These are phyloP conservation scores for Nymphalis urticae DNA, from an alignment of 2,888 invertebrate species.

Conservation along the genomic window DNA sequence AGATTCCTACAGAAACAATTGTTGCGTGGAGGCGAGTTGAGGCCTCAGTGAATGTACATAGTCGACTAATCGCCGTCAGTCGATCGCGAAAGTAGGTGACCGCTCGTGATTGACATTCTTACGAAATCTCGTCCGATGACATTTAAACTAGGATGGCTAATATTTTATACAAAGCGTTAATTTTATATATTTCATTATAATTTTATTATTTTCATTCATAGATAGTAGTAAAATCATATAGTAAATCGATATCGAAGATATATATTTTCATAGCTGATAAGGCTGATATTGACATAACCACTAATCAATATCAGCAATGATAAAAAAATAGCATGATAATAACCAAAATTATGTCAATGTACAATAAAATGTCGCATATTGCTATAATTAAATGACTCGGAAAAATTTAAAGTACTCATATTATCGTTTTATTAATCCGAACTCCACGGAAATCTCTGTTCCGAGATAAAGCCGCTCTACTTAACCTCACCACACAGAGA, in stretches of 20 bases:
- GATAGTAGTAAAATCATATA: not conserved
- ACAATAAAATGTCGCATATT: not conserved
- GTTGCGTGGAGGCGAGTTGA: slow-evolving; percentile 80
- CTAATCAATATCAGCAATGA: slow-evolving; percentile 16
- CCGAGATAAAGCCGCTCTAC: slow-evolving; percentile 81
- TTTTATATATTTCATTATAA: not conserved
- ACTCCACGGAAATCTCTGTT: slow-evolving; percentile 76
- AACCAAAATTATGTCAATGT: not conserved
- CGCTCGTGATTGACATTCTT: slow-evolving; percentile 79
- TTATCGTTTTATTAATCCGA: slow-evolving; percentile 58
- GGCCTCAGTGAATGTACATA: slow-evolving; percentile 76
- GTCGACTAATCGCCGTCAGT: slow-evolving; percentile 75
- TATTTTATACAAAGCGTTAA: slow-evolving; percentile 37
- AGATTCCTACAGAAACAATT: slow-evolving; percentile 82
- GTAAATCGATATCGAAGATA: not conserved
- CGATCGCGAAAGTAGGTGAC: slow-evolving; percentile 82
- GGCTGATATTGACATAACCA: not conserved
- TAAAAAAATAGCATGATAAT: slow-evolving; percentile 3
- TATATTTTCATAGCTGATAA: not conserved
- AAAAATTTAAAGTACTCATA: not conserved
- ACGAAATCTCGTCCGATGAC: slow-evolving; percentile 80
- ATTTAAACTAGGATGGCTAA: slow-evolving; percentile 76
- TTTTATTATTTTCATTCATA: slow-evolving; percentile 6
- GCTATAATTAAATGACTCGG: slow-evolving; percentile 18
- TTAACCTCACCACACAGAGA: slow-evolving; percentile 80